Evolutionary conservation across 2,888 invertebrate species (phyloP).

Genomic region (Geotrupes spiniger): DNA sequence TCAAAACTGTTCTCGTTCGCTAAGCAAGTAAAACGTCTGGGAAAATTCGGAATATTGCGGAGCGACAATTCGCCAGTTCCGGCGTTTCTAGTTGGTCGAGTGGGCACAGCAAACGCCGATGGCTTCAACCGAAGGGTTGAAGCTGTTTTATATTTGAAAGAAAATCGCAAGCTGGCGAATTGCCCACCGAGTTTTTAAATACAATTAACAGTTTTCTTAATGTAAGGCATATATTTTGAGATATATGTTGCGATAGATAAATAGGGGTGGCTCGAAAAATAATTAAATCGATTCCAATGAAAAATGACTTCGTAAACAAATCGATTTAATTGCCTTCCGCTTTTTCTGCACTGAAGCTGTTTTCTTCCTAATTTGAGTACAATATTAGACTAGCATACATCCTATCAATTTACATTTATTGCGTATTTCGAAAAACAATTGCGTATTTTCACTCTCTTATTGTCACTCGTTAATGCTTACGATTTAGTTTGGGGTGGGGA

Average conservation of each 20-base stretch:
- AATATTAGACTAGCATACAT: constrained; percentile 3
- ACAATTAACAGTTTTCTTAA: constrained; percentile 11
- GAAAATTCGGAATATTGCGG: too few relatives aligned
- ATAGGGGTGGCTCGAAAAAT: constrained; percentile 1
- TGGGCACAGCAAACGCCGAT: too few relatives aligned
- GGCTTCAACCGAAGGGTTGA: too few relatives aligned
- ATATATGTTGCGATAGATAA: constrained; percentile 26
- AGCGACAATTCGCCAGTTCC: too few relatives aligned
- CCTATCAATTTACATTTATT: constrained; percentile 7
- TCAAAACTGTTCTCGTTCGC: too few relatives aligned
- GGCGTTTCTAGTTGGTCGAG: too few relatives aligned
- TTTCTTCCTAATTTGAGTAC: constrained; percentile 2
- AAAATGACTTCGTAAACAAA: too few relatives aligned
- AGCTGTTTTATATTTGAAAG: too few relatives aligned
- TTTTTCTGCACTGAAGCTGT: constrained; percentile 1
- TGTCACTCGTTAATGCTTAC: constrained; percentile 7
- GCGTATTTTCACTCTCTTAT: background rate
- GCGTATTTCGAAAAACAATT: constrained; percentile 4
- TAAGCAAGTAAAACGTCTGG: too few relatives aligned
- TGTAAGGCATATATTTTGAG: constrained; percentile 27
- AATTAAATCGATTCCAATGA: background rate
- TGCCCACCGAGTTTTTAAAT: too few relatives aligned
- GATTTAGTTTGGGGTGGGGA: background rate
- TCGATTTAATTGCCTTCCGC: background rate
- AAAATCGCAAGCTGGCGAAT: too few relatives aligned